These are phyloP conservation scores for Lota lota DNA, from an alignment of 2,113 vertebrate genomes.

Conservation along the genomic window DNA sequence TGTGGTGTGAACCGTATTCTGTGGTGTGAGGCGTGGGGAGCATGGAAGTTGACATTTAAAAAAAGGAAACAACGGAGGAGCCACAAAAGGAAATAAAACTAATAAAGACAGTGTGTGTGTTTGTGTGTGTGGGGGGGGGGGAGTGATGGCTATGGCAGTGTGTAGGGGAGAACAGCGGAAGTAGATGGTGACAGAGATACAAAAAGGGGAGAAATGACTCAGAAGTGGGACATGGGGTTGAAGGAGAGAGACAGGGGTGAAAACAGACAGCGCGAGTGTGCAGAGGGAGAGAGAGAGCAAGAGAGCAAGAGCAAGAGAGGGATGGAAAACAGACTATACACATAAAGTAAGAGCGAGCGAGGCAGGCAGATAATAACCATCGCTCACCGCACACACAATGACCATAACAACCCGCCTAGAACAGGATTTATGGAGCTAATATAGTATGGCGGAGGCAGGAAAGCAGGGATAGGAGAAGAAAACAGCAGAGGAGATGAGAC, in stretches of 20 bases:
- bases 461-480: slow-evolving; percentile 36
- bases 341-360: slow-evolving; percentile 68
- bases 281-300: slow-evolving; percentile 14
- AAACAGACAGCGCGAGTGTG: not conserved
- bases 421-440: slow-evolving; percentile 76
- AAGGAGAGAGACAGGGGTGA: too few relatives aligned
- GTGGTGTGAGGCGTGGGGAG: too few relatives aligned
- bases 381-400: slow-evolving; percentile 75
- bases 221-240: too few relatives aligned
- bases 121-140: too few relatives aligned
- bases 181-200: not conserved
- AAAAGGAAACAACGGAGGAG: too few relatives aligned
- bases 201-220: not conserved
- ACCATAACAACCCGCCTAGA: slow-evolving; percentile 74
- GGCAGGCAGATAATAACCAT: slow-evolving; percentile 75
- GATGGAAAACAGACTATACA: slow-evolving; percentile 47
- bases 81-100: too few relatives aligned
- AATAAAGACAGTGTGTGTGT: too few relatives aligned
- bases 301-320: slow-evolving; percentile 11
- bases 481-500: slow-evolving; percentile 20
- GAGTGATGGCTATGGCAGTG: not conserved
- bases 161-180: not conserved
- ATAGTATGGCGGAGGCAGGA: slow-evolving; percentile 39
- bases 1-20: too few relatives aligned
- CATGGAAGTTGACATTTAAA: too few relatives aligned